Evolutionary conservation across 1,140 invertebrate genomes (phyloP).

Genomic region (Euborellia annulipes): DNA sequence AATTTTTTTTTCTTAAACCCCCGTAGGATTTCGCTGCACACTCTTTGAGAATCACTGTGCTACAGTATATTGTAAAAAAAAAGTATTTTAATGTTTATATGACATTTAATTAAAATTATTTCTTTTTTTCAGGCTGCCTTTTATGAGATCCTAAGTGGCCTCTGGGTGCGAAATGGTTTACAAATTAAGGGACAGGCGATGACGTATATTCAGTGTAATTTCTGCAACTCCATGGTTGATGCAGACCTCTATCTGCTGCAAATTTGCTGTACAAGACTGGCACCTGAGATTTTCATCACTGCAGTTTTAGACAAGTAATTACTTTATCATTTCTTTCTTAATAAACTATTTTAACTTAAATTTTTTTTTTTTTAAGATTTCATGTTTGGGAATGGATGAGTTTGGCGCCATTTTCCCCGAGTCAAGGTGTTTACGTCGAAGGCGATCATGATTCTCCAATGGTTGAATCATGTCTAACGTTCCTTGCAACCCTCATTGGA

Average conservation of each 20-base stretch:
- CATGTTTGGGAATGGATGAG: slow-evolving; percentile 74
- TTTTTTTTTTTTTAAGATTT: slow-evolving; percentile 39
- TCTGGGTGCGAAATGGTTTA: slow-evolving; percentile 92
- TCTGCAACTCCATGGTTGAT: slow-evolving; percentile 96
- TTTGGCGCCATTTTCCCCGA: slow-evolving; percentile 43
- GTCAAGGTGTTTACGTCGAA: slow-evolving; percentile 41
- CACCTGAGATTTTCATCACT: slow-evolving; percentile 68
- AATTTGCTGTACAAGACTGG: slow-evolving; percentile 77
- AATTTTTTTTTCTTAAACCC: too few relatives aligned
- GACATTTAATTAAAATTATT: not conserved
- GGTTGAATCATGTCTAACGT: slow-evolving; percentile 83
- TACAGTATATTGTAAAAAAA: too few relatives aligned
- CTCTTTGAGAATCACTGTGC: too few relatives aligned
- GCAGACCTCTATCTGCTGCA: slow-evolving; percentile 88
- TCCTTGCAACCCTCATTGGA: slow-evolving; percentile 75
- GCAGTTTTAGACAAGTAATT: slow-evolving; percentile 71
- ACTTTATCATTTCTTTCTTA: slow-evolving; percentile 7
- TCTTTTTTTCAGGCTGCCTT: slow-evolving; percentile 61
- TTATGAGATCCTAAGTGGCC: slow-evolving; percentile 82
- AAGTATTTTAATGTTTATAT: too few relatives aligned
- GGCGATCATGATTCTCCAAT: slow-evolving; percentile 70
- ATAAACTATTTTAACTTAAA: slow-evolving; percentile 2
- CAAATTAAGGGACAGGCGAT: slow-evolving; percentile 97
- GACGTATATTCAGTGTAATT: slow-evolving; percentile 97
- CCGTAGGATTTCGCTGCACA: too few relatives aligned